Evolutionary conservation across 2,797 vertebrate species (phyloP).

Genomic region (Australoheros facetus): DNA sequence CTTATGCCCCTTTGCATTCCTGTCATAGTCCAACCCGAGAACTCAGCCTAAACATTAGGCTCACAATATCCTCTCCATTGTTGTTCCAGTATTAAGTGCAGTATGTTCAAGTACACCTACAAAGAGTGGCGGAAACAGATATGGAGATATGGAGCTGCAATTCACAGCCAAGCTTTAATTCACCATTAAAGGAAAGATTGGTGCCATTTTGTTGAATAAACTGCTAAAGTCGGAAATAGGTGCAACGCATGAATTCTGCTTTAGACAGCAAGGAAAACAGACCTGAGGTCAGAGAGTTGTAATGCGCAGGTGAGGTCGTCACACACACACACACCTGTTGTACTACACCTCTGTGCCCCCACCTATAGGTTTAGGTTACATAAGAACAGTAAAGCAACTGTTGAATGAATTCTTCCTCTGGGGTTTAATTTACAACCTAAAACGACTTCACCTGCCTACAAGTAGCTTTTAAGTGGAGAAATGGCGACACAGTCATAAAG

Average conservation of each 20-base stretch:
- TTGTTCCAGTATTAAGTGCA: constrained; percentile 35
- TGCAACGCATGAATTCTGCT: not conserved
- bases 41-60: constrained; percentile 49
- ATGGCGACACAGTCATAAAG: not conserved
- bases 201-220: not conserved
- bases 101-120: constrained; percentile 17
- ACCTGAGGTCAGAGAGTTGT: not conserved
- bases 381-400: constrained; percentile 4
- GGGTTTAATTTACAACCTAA: not conserved
- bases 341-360: constrained; percentile 63
- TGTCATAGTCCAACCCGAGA: constrained; percentile 71
- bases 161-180: not conserved
- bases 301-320: constrained; percentile 27
- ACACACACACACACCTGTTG: constrained; percentile 69
- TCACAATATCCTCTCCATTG: constrained; percentile 60
- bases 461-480: not conserved
- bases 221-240: not conserved
- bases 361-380: constrained; percentile 44
- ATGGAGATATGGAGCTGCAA: not conserved
- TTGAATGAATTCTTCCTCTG: constrained; percentile 1
- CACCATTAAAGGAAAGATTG: not conserved
- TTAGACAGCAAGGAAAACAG: constrained; percentile 17
- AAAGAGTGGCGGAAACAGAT: not conserved
- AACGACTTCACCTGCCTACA: not conserved
- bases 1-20: constrained; percentile 75